Percentiles rank a stretch among this genome's conserved stretches.
phyloP scores from a whole-genome alignment of 2,888 invertebrate species.

The Polydrusus tereticollis region DNA sequence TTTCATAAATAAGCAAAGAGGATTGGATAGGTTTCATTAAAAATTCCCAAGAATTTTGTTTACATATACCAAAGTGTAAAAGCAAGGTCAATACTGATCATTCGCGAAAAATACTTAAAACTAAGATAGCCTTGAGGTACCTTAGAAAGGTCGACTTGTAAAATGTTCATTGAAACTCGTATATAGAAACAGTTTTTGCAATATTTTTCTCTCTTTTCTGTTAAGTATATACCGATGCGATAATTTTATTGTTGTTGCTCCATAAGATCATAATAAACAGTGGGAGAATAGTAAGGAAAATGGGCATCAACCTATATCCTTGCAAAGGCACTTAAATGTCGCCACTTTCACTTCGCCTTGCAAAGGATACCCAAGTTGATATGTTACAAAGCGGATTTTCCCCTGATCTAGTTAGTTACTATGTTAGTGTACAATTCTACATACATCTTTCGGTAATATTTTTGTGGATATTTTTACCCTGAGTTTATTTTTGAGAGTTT shows the following conservation, averaged over 20 bases:
- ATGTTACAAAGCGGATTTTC: no score
- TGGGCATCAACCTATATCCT: no score
- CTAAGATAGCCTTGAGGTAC: neutral
- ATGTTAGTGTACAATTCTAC: no score
- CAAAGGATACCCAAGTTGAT: no score
- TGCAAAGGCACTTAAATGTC: no score
- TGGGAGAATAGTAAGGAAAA: no score
- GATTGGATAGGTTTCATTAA: conserved; percentile 27
- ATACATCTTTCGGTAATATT: neutral
- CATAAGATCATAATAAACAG: no score
- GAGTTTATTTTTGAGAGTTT: neutral
- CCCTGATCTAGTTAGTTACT: no score
- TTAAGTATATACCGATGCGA: no score
- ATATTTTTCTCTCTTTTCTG: neutral
- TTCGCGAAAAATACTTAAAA: conserved; percentile 14
- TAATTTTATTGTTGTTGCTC: no score
- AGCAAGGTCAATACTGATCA: conserved; percentile 24
- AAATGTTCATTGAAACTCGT: neutral
- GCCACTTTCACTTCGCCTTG: no score
- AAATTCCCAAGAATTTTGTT: conserved; percentile 24
- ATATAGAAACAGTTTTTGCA: neutral
- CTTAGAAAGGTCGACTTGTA: conserved; percentile 3
- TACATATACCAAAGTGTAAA: conserved; percentile 19
- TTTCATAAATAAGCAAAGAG: no score
- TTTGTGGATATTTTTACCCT: neutral